These are phyloP conservation scores for Catocala sponsa DNA, from an alignment of 2,888 invertebrate genomes.

Conservation along the genomic window DNA sequence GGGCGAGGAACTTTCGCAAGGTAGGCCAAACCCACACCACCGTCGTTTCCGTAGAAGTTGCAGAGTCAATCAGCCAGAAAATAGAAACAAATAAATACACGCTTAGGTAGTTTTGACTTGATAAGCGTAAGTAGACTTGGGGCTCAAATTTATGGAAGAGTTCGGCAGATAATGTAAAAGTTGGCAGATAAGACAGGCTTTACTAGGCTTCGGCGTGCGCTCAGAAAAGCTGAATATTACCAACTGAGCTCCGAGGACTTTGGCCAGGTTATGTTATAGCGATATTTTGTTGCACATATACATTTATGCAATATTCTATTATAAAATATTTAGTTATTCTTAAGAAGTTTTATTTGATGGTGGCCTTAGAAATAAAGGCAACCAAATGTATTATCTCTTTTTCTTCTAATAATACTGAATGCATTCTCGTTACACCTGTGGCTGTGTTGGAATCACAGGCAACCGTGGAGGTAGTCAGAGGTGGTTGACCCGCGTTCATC, in stretches of 20 bases:
- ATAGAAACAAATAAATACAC: conserved; percentile 86
- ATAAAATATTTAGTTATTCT: too few relatives aligned
- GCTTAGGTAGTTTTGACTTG: conserved; percentile 84
- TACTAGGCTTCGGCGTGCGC: conserved; percentile 65
- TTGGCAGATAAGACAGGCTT: conserved; percentile 82
- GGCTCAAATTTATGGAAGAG: conserved; percentile 80
- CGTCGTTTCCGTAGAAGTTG: conserved; percentile 73
- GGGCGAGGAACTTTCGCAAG: conserved; percentile 75
- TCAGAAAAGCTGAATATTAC: conserved; percentile 72
- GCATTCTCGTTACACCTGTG: background rate
- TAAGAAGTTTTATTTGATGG: too few relatives aligned
- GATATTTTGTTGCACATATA: conserved; percentile 53
- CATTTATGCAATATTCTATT: conserved; percentile 6
- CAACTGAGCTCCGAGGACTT: conserved; percentile 57
- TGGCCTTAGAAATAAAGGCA: too few relatives aligned
- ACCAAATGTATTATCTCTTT: too few relatives aligned
- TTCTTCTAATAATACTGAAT: too few relatives aligned
- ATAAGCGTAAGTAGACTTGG: conserved; percentile 80
- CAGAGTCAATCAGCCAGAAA: conserved; percentile 82
- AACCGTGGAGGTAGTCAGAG: conserved; percentile 11
- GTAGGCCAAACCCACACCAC: conserved; percentile 73
- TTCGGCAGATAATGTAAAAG: conserved; percentile 83
- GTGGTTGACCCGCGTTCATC: conserved; percentile 4
- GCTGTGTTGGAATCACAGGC: background rate
- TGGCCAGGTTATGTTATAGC: conserved; percentile 61